Conservation (phyloP, 1,140 invertebrate genomes). For the Zaprionus vittiger region DNA sequence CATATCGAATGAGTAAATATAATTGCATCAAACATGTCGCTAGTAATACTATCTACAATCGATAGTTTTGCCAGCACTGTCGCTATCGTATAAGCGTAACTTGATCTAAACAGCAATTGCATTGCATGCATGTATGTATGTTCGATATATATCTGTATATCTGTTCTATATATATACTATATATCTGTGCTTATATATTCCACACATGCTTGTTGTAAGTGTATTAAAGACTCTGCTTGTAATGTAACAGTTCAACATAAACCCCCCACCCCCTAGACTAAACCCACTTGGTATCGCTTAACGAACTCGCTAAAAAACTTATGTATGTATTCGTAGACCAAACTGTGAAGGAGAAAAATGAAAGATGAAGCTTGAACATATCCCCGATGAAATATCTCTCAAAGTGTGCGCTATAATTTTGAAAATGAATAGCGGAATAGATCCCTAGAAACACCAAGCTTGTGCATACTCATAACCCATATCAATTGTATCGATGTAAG, state of each 20-base stretch:
- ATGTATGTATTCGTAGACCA: slow-evolving; percentile 18
- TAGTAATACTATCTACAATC: background rate
- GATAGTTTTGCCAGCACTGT: background rate
- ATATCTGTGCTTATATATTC: slow-evolving; percentile 68
- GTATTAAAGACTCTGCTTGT: slow-evolving; percentile 61
- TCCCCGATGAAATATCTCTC: slow-evolving; percentile 58
- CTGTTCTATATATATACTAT: slow-evolving; percentile 27
- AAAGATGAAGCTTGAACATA: slow-evolving; percentile 51
- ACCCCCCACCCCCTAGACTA: background rate
- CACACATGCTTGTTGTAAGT: slow-evolving; percentile 56
- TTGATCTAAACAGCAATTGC: slow-evolving; percentile 41
- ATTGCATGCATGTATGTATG: slow-evolving; percentile 39
- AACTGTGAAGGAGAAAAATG: background rate
- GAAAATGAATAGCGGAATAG: slow-evolving; percentile 9
- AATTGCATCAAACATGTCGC: no score
- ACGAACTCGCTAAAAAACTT: background rate
- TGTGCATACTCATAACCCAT: slow-evolving; percentile 71
- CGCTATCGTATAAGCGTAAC: slow-evolving; percentile 36
- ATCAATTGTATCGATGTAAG: slow-evolving; percentile 75
- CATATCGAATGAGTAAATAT: background rate
- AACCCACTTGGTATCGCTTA: background rate
- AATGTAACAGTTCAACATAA: background rate
- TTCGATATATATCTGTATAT: slow-evolving; percentile 41
- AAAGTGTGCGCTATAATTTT: slow-evolving; percentile 33
- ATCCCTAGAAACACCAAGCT: slow-evolving; percentile 50